phyloP scores from a whole-genome alignment of 2,113 vertebrate species.

The Galeopterus variegatus region DNA sequence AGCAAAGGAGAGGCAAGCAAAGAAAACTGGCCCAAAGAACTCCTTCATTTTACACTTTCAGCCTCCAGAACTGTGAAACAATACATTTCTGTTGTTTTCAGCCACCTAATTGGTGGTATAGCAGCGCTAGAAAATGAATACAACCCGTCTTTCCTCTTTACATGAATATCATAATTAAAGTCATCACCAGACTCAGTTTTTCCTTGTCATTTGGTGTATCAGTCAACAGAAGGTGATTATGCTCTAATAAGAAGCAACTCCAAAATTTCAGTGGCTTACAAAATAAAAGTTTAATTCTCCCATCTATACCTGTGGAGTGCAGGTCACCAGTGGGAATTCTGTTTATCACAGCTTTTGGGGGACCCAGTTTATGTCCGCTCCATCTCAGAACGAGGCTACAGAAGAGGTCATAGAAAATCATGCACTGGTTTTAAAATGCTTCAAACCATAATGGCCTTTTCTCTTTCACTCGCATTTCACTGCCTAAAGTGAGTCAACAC shows the following conservation, averaged over 20 bases:
- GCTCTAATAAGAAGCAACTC: neutral
- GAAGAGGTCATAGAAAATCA: neutral
- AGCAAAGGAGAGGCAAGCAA: neutral
- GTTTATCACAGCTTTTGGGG: neutral
- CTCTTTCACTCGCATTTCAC: neutral
- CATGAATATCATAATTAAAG: neutral
- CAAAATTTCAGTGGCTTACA: neutral
- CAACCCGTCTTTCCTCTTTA: neutral
- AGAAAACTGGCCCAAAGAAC: accelerated
- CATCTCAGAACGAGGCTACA: neutral
- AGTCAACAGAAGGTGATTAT: neutral
- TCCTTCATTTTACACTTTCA: neutral
- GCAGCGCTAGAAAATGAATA: too few species aligned
- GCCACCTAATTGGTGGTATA: neutral
- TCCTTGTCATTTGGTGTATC: neutral
- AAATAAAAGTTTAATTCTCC: neutral
- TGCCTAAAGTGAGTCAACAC: neutral
- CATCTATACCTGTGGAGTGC: too few species aligned
- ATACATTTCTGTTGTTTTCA: neutral
- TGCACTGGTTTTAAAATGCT: neutral
- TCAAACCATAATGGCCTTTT: neutral
- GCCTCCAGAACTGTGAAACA: neutral
- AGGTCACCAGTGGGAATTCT: neutral
- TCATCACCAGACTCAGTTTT: accelerated
- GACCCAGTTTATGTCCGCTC: too few species aligned